These are phyloP conservation scores for Xestia sexstrigata DNA, from an alignment of 2,888 invertebrate genomes.

Conservation along the genomic window DNA sequence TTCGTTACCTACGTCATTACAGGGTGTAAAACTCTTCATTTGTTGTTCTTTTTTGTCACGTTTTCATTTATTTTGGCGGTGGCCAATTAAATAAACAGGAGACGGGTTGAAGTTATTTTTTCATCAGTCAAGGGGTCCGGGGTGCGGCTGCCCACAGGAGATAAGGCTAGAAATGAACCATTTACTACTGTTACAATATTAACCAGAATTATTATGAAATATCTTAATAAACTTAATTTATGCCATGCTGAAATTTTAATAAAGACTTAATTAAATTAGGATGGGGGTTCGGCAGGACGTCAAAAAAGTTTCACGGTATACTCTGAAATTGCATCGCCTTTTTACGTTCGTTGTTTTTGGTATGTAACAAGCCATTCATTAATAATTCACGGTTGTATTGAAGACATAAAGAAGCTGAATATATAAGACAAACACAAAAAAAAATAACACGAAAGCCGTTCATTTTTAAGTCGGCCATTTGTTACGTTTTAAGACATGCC, in stretches of 20 bases:
- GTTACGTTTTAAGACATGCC: slow-evolving; percentile 4
- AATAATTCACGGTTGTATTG: not conserved
- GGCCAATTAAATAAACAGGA: slow-evolving; percentile 65
- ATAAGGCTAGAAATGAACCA: slow-evolving; percentile 52
- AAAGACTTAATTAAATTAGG: slow-evolving; percentile 61
- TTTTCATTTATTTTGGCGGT: slow-evolving; percentile 58
- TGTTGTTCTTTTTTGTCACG: slow-evolving; percentile 62
- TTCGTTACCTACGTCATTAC: slow-evolving; percentile 61
- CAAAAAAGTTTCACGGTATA: slow-evolving; percentile 35
- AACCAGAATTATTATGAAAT: slow-evolving; percentile 58
- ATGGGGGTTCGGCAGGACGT: slow-evolving; percentile 42
- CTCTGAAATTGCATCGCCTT: slow-evolving; percentile 35
- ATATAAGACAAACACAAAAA: not conserved
- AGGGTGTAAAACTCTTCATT: slow-evolving; percentile 63
- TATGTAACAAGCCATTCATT: not conserved
- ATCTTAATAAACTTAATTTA: slow-evolving; percentile 63
- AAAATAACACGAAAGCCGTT: not conserved
- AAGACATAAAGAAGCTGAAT: not conserved
- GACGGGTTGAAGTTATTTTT: slow-evolving; percentile 59
- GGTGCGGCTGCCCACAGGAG: slow-evolving; percentile 37
- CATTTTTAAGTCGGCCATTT: not conserved
- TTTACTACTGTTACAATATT: slow-evolving; percentile 56
- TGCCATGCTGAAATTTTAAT: slow-evolving; percentile 62
- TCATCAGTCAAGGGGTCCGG: slow-evolving; percentile 60
- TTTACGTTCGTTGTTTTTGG: slow-evolving; percentile 24